phyloP scores from a whole-genome alignment of 1,140 invertebrate genomes.

The Notospermus geniculatus region DNA sequence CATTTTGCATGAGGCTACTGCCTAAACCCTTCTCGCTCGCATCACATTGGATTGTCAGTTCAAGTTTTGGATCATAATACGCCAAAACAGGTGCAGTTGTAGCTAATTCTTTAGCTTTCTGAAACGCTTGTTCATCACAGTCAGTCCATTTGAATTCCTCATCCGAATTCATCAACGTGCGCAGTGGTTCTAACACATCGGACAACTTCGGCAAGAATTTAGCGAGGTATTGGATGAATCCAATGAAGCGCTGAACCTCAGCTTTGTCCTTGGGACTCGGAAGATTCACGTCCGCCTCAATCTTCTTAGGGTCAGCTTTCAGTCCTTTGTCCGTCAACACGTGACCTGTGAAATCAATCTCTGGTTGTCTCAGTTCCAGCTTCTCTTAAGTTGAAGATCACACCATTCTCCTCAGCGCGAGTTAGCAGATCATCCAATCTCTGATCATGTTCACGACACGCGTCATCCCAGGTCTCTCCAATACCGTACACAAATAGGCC shows the following conservation, averaged over 20 bases:
- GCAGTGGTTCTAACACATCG: neutral
- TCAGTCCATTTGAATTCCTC: neutral
- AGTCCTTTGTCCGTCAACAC: conserved; percentile 16
- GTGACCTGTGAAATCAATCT: conserved; percentile 24
- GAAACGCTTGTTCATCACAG: neutral
- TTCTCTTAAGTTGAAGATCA: conserved; percentile 25
- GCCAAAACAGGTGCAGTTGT: conserved; percentile 22
- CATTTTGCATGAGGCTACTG: conserved; percentile 38
- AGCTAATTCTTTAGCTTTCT: conserved; percentile 6
- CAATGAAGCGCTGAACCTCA: neutral
- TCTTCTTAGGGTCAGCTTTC: conserved; percentile 46
- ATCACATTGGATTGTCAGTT: conserved; percentile 35
- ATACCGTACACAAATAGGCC: conserved; percentile 38
- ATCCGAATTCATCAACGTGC: conserved; percentile 5
- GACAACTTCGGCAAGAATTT: neutral
- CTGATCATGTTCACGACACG: conserved; percentile 18
- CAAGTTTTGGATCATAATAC: conserved; percentile 34
- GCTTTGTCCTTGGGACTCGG: conserved; percentile 35
- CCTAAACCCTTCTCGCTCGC: conserved; percentile 42
- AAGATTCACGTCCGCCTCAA: conserved; percentile 44
- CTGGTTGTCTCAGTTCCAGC: conserved; percentile 11
- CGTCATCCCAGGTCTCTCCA: conserved; percentile 33
- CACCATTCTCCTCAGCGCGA: neutral
- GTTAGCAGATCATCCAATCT: conserved; percentile 13
- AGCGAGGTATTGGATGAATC: conserved; percentile 10